phyloP scores from a whole-genome alignment of 2,888 invertebrate genomes.

The Lobophora halterata region DNA sequence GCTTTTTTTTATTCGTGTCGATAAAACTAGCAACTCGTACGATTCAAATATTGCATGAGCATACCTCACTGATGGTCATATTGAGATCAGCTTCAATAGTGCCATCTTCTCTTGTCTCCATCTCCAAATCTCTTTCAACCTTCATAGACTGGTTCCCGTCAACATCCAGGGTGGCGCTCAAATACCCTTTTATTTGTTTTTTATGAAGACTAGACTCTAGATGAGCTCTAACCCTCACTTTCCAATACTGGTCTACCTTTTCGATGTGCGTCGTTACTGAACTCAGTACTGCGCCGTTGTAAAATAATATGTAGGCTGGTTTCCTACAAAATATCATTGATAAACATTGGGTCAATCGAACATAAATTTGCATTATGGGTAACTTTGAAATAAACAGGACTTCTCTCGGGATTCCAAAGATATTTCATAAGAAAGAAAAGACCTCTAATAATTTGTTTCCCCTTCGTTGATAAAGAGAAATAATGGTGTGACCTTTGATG shows the following conservation, averaged over 20 bases:
- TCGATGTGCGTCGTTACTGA: conserved; percentile 77
- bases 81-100: conserved; percentile 49
- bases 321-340: conserved; percentile 77
- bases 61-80: conserved; percentile 59
- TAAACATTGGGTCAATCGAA: no score
- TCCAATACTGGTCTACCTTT: conserved; percentile 50
- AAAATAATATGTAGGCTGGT: conserved; percentile 83
- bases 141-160: conserved; percentile 54
- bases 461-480: no score
- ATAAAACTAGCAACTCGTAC: neutral
- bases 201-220: conserved; percentile 49
- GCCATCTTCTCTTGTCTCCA: conserved; percentile 47
- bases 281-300: conserved; percentile 82
- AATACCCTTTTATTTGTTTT: conserved; percentile 44
- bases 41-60: neutral
- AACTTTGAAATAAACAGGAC: no score
- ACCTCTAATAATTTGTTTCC: no score
- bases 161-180: conserved; percentile 50
- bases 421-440: no score
- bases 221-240: conserved; percentile 47
- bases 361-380: no score
- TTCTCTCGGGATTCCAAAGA: no score
- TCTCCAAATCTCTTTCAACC: conserved; percentile 40
- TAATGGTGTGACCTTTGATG: no score
- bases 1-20: no score